Percentiles rank a stretch among this genome's conserved stretches.
Evolutionary conservation across 1,140 invertebrate genomes (phyloP).

Genomic region (Cydia amplana): DNA sequence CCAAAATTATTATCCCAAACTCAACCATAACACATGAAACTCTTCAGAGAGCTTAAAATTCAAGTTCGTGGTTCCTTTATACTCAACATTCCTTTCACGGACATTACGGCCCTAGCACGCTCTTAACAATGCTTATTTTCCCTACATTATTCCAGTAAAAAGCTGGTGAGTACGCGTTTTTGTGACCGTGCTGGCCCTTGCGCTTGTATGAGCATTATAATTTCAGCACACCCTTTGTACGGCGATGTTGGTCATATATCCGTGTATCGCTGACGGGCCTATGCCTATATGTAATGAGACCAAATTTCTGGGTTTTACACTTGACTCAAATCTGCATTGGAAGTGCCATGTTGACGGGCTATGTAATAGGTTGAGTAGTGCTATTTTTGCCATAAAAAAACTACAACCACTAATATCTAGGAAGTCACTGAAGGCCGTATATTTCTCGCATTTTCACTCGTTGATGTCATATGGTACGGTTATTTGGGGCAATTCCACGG

Average conservation of each 20-base stretch:
- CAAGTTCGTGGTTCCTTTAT: slow-evolving; percentile 16
- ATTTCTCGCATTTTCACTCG: too few relatives aligned
- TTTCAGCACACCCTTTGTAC: slow-evolving; percentile 28
- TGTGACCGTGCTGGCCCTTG: slow-evolving; percentile 5
- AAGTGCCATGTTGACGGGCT: too few relatives aligned
- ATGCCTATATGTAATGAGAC: too few relatives aligned
- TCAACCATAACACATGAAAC: slow-evolving; percentile 22
- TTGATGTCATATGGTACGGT: too few relatives aligned
- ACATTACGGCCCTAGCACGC: slow-evolving; percentile 5
- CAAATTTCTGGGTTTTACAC: too few relatives aligned
- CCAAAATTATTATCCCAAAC: slow-evolving; percentile 1
- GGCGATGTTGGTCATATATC: slow-evolving; percentile 33
- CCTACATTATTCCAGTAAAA: slow-evolving; percentile 17
- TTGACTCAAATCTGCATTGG: too few relatives aligned
- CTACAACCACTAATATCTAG: too few relatives aligned
- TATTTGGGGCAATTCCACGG: too few relatives aligned
- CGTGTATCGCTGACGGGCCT: too few relatives aligned
- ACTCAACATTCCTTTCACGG: slow-evolving; percentile 2
- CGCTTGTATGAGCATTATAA: slow-evolving; percentile 30
- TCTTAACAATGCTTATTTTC: slow-evolving; percentile 6
- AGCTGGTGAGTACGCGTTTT: slow-evolving; percentile 15
- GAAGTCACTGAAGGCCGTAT: too few relatives aligned
- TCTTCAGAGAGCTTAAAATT: slow-evolving; percentile 18
- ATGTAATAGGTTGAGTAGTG: too few relatives aligned
- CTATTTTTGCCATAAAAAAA: too few relatives aligned